phyloP scores from a whole-genome alignment of 2,888 invertebrate genomes.

The Cephus pygmeus region DNA sequence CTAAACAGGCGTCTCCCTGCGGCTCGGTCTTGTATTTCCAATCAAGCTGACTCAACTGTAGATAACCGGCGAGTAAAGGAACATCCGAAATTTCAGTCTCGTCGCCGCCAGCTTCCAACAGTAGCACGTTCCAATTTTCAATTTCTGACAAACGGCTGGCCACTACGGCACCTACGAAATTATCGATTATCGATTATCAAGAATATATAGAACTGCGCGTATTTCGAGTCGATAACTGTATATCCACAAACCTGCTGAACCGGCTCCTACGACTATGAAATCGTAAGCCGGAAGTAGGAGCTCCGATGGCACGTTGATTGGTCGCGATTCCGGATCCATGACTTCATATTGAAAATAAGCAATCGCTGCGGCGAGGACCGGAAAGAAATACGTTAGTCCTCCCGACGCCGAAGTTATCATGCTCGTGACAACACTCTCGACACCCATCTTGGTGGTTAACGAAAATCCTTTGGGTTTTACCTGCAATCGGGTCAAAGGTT shows the following conservation, averaged over 20 bases:
- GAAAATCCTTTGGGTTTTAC: background rate
- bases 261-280: constrained; percentile 87
- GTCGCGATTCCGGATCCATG: constrained; percentile 84
- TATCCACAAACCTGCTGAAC: constrained; percentile 77
- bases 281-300: constrained; percentile 78
- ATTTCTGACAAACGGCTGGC: constrained; percentile 86
- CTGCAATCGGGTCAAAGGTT: background rate
- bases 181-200: background rate
- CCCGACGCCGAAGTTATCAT: constrained; percentile 69
- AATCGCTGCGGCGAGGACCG: constrained; percentile 85
- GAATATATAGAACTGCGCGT: background rate
- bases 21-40: constrained; percentile 96
- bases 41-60: constrained; percentile 87
- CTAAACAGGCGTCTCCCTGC: constrained; percentile 82
- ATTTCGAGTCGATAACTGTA: background rate
- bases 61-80: constrained; percentile 86
- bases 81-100: constrained; percentile 93
- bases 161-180: constrained; percentile 78
- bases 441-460: constrained; percentile 43
- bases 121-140: constrained; percentile 81
- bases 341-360: constrained; percentile 89
- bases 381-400: constrained; percentile 83
- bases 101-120: constrained; percentile 89
- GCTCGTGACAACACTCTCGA: constrained; percentile 50
- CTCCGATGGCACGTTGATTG: constrained; percentile 77